Evolutionary conservation across 2,113 vertebrate species (phyloP).

Genomic region (Gila orcuttii): DNA sequence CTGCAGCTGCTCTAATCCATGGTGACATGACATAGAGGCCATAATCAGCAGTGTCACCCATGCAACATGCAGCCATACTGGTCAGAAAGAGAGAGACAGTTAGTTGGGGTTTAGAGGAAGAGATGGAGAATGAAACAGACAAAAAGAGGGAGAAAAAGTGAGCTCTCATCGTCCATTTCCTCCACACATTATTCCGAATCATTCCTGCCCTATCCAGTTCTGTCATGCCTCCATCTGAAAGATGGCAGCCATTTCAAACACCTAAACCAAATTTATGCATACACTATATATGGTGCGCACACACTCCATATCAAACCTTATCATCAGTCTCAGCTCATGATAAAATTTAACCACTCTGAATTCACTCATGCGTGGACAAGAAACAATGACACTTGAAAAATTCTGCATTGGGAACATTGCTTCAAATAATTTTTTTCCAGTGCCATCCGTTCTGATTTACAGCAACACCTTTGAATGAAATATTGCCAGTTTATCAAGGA

Average conservation of each 20-base stretch:
- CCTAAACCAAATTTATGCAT: background rate
- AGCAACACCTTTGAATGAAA: background rate
- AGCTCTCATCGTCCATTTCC: background rate
- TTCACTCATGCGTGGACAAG: conserved; percentile 23
- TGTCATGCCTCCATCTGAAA: conserved; percentile 14
- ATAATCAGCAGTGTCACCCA: conserved; percentile 36
- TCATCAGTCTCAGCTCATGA: conserved; percentile 16
- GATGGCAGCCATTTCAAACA: conserved; percentile 7
- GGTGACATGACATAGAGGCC: conserved; percentile 3
- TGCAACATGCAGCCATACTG: conserved; percentile 20
- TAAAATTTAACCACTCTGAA: background rate
- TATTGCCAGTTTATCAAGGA: background rate
- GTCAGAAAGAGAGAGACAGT: background rate
- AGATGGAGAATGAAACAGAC: background rate
- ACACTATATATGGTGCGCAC: background rate
- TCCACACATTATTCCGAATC: background rate
- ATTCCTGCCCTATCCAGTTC: background rate
- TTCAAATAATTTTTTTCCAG: background rate
- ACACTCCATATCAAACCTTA: conserved; percentile 7
- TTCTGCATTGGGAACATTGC: background rate
- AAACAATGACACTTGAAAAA: background rate
- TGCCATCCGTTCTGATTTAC: background rate
- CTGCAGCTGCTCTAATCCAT: conserved; percentile 26
- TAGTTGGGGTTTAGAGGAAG: background rate
- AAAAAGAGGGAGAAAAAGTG: background rate